Conservation (phyloP, 1,140 invertebrate genomes). For the Pogonomyrmex californicus region DNA sequence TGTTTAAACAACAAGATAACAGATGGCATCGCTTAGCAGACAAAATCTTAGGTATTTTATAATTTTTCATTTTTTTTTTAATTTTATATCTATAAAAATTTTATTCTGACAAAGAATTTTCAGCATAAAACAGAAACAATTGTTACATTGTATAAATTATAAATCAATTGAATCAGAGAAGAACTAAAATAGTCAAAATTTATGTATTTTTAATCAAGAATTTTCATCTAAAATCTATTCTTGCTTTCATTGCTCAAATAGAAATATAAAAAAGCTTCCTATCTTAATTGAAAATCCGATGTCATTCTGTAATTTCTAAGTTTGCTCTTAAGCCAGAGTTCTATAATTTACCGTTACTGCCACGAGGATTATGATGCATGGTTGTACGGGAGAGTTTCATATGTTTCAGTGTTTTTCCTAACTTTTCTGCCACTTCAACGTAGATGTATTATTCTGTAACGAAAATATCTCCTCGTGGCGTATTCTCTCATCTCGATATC, state of each 20-base stretch:
- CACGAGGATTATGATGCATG: constrained; percentile 59
- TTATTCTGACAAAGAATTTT: background rate
- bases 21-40: too few species aligned
- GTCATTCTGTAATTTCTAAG: background rate
- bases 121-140: background rate
- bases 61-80: too few species aligned
- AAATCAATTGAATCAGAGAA: background rate
- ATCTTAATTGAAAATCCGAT: constrained; percentile 30
- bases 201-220: background rate
- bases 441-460: constrained; percentile 49
- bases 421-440: constrained; percentile 55
- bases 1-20: too few species aligned
- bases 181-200: background rate
- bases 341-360: constrained; percentile 51
- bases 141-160: background rate
- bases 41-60: too few species aligned
- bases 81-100: too few species aligned
- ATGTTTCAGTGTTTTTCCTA: constrained; percentile 48
- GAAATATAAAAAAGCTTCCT: background rate
- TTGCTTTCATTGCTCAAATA: background rate
- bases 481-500: constrained; percentile 16
- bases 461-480: constrained; percentile 17
- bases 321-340: constrained; percentile 36
- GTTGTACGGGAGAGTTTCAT: constrained; percentile 43
- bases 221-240: too few species aligned